Base-by-base conservation (phyloP, 2,113 vertebrate genomes). In the Piprites chloris region DNA sequence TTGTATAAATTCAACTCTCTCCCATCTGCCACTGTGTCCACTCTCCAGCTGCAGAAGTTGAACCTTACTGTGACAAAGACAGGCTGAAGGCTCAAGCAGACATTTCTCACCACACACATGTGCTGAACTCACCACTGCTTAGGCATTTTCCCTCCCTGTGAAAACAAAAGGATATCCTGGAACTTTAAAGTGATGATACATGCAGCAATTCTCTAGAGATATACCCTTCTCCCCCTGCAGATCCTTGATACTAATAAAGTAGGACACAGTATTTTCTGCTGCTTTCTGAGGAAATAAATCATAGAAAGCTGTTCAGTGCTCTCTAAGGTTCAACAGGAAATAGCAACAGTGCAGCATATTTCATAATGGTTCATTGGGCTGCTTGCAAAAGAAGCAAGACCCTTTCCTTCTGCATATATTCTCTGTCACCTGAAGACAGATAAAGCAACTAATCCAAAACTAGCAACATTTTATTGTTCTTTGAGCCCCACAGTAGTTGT, bases 401-500 rank as follows among this genome's bases (percentile, higher is more conserved):
- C 9, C 32, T 61, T 81, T 78, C 61, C 65, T 67, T 81, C 69
- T 39, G 26, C 19, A 19, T 20, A 30, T 9, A 84, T 53, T 9
- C n/a, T 74, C 68, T 68, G 39, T 17, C 77, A 61, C 41, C 44
- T 87, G 73, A 68, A 82, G 85, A 92, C 19, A 92, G 72, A 94
- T 77, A 75, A 84, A 96, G 32, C 24, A 86, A 93, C 6, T 76
- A 35, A 87, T 10, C 39, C 53, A 81, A 93, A 90, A 68, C 76
- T 49, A 93, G 37, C 50, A 62, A 15, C 32, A 69, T 89, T 96
- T 96, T 97, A 97, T 95, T 97, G 65, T 74, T 75, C 72, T 53
- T 47, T 85, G 85, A 84, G 77, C 56, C 89, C 88, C 68, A 44
- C 0, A 23, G 72, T 16, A 93, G 59, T 12, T 74, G n/a, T 24